phyloP scores from a whole-genome alignment of 2,113 vertebrate genomes.

The Garra rufa region DNA sequence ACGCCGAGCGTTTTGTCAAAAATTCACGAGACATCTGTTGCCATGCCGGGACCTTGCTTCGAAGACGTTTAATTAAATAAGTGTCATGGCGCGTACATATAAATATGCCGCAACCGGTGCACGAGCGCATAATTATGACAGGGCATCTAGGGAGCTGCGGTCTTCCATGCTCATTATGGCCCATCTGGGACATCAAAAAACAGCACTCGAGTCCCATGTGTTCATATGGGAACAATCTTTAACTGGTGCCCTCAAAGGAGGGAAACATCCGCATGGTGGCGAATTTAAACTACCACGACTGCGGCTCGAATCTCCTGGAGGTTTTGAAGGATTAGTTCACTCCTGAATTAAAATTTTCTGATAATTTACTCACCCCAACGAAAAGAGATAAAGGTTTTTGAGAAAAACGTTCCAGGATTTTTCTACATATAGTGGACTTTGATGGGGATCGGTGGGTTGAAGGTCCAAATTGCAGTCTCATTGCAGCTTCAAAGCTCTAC shows the following conservation, averaged over 20 bases:
- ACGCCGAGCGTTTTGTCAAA: slow-evolving; percentile 66
- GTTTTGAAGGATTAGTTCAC: too few relatives aligned
- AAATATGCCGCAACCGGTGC: slow-evolving; percentile 66
- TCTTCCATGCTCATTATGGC: slow-evolving; percentile 52
- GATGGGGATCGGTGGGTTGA: too few relatives aligned
- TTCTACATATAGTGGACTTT: too few relatives aligned
- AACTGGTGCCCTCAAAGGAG: slow-evolving; percentile 16
- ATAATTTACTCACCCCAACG: too few relatives aligned
- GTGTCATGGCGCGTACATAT: slow-evolving; percentile 62
- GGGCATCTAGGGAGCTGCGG: slow-evolving; percentile 52
- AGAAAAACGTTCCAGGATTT: too few relatives aligned
- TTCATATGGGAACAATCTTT: slow-evolving; percentile 52
- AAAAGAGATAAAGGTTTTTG: too few relatives aligned
- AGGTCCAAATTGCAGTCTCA: too few relatives aligned
- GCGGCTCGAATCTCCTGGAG: slow-evolving; percentile 15
- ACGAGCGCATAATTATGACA: slow-evolving; percentile 61
- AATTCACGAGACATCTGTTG: slow-evolving; percentile 74
- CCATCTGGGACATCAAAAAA: slow-evolving; percentile 56
- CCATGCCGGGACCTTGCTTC: slow-evolving; percentile 62
- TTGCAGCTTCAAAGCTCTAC: too few relatives aligned
- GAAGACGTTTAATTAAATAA: slow-evolving; percentile 75
- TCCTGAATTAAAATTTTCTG: too few relatives aligned
- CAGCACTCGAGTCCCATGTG: slow-evolving; percentile 38
- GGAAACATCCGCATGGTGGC: neutral
- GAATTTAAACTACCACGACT: slow-evolving; percentile 13